phyloP scores from a whole-genome alignment of 2,888 invertebrate genomes.

The Endotricha flammealis region DNA sequence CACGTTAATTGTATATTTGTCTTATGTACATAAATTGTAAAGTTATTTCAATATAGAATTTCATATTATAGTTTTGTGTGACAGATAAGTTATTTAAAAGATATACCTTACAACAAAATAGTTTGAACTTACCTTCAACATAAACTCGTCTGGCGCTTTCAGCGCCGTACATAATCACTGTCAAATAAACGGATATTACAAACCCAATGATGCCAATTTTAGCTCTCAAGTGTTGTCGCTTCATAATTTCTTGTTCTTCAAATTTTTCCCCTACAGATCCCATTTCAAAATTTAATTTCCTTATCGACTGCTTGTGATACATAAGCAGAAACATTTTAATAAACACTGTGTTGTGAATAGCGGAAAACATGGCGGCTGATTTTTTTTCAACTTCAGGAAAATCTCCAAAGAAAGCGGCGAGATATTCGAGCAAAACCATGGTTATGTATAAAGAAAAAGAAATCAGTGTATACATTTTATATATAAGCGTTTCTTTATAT shows the following conservation, averaged over 20 bases:
- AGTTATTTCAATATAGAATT: too few species aligned
- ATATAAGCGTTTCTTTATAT: constrained; percentile 39
- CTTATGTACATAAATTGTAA: too few species aligned
- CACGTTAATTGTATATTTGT: constrained; percentile 15
- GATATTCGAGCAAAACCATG: constrained; percentile 61
- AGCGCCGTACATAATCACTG: constrained; percentile 52
- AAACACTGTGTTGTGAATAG: constrained; percentile 61
- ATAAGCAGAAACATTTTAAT: constrained; percentile 56
- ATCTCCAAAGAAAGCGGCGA: constrained; percentile 53
- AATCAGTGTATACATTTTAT: constrained; percentile 43
- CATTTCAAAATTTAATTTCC: constrained; percentile 59
- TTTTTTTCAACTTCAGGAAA: constrained; percentile 63
- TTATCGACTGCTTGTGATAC: constrained; percentile 55
- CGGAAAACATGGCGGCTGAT: constrained; percentile 63
- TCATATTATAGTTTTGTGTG: too few species aligned
- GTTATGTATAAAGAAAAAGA: constrained; percentile 51
- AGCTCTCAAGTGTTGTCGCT: constrained; percentile 49
- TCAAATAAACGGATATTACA: constrained; percentile 54
- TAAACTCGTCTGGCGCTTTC: constrained; percentile 49
- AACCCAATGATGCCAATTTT: constrained; percentile 51
- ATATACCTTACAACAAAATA: too few species aligned
- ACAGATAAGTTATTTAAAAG: too few species aligned
- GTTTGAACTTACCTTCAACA: constrained; percentile 53
- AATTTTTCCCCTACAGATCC: constrained; percentile 44
- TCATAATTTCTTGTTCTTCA: constrained; percentile 50